Conservation (phyloP, 2,888 invertebrate genomes). For the Linnaemya tessellans region DNA sequence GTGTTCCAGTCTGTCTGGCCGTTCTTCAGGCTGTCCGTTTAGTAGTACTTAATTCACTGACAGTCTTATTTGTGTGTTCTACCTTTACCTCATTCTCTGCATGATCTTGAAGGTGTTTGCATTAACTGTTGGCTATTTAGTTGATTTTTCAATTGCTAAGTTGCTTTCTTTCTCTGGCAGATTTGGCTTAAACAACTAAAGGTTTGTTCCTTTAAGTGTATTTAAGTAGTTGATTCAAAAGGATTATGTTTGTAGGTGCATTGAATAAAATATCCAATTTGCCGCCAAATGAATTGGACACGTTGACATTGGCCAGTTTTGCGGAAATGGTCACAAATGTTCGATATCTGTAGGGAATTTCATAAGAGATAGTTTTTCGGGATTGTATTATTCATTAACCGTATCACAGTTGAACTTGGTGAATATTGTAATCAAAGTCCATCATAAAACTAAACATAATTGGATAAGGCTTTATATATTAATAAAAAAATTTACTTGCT, state of each 20-base stretch:
- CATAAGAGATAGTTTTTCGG: not conserved
- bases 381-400: not conserved
- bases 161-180: conserved; percentile 19
- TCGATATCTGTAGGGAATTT: not conserved
- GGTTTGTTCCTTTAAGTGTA: conserved; percentile 41
- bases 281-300: conserved; percentile 63
- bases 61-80: conserved; percentile 15
- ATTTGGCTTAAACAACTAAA: conserved; percentile 58
- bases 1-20: conserved; percentile 12
- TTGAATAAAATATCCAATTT: conserved; percentile 57
- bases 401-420: not conserved
- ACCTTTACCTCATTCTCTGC: not conserved
- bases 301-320: conserved; percentile 61
- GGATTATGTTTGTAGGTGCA: not conserved
- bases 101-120: conserved; percentile 64
- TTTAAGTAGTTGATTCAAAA: conserved; percentile 34
- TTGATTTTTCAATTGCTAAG: conserved; percentile 49
- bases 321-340: conserved; percentile 6
- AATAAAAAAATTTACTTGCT: too few relatives aligned
- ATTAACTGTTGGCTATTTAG: conserved; percentile 58
- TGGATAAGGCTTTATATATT: too few relatives aligned
- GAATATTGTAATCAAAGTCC: not conserved
- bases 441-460: not conserved
- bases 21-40: conserved; percentile 45
- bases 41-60: conserved; percentile 64